These are phyloP conservation scores for Drosophila bocki DNA, from an alignment of 1,140 invertebrate genomes.

Conservation along the genomic window DNA sequence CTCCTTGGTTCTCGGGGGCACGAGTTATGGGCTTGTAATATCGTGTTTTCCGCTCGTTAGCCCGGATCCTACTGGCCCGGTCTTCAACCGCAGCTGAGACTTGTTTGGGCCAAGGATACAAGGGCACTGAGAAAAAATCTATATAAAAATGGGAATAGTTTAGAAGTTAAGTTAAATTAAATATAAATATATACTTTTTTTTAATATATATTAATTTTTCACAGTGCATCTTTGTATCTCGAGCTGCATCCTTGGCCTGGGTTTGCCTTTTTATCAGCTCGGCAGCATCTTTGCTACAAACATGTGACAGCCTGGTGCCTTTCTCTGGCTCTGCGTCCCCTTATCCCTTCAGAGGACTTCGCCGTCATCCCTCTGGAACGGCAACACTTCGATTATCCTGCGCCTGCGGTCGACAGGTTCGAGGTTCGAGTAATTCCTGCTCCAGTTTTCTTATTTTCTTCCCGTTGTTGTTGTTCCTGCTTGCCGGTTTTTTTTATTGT, in stretches of 20 bases:
- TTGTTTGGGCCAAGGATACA: slow-evolving; percentile 30
- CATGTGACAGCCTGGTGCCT: slow-evolving; percentile 41
- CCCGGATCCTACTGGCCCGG: slow-evolving; percentile 17
- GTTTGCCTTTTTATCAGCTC: slow-evolving; percentile 42
- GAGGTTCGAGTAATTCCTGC: slow-evolving; percentile 33
- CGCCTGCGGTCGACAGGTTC: slow-evolving; percentile 65
- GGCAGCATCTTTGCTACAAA: slow-evolving; percentile 44
- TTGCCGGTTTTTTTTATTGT: slow-evolving; percentile 20
- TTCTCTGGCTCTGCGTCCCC: neutral
- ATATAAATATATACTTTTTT: neutral
- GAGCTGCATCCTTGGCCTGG: slow-evolving; percentile 12
- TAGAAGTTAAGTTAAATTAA: neutral
- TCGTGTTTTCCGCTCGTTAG: slow-evolving; percentile 76
- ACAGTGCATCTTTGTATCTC: slow-evolving; percentile 11
- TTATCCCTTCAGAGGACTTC: neutral
- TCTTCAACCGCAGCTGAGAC: slow-evolving; percentile 35
- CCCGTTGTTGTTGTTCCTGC: slow-evolving; percentile 1
- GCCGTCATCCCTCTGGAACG: neutral
- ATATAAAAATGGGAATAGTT: neutral
- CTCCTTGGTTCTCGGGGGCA: slow-evolving; percentile 42
- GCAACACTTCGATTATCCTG: slow-evolving; percentile 37
- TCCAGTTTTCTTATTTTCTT: slow-evolving; percentile 14
- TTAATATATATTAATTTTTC: neutral
- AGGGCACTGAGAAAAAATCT: slow-evolving; percentile 11
- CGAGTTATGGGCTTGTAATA: slow-evolving; percentile 76